Evolutionary conservation across 2,797 vertebrate genomes (phyloP), one percentile per base, ranked within the genome.

Genomic region (Pteropus rufus): DNA sequence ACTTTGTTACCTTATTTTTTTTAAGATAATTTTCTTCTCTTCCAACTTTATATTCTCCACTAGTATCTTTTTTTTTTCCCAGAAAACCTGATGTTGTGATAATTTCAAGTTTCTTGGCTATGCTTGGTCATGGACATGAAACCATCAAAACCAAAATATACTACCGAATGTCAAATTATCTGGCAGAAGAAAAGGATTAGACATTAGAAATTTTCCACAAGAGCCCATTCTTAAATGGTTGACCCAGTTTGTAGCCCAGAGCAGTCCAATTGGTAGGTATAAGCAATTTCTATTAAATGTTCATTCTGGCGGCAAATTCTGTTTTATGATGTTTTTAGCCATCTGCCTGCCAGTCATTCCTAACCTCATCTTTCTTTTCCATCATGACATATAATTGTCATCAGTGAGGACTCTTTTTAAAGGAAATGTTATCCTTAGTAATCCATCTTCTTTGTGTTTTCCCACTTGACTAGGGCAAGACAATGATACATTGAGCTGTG

Each of bases 391-490:
- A 6, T 31, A 92, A 69, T 65, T 88, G 16, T 92, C 83, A 93
- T 91, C 26, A 56, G 14, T n/a, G 10, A 16, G 18, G 69, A 79
- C 64, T 62, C 21, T 73, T 88, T 93, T 86, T 19, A 62, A 89
- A 85, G 54, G 34, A 84, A 89, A 87, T 21, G n/a, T 70, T 92
- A 87, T 77, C 69, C 62, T 93, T 83, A 84, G 76, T 60, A 87
- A 77, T 89, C 69, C 64, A 82, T 81, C 89, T 94, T 85, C 64
- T 93, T 73, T 73, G 39, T 77, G 31, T 84, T 52, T 94, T 21
- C 18, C 65, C 10, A 10, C 44, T 77, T 36, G 58, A 44, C n/a
- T 12, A 23, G 58, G 18, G 14, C 5, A 49, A 93, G 89, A 87
- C 49, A 90, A 26, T 79, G n/a, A 95, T 89, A 39, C 46, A 16